Evolutionary conservation across 2,113 vertebrate species (phyloP), one percentile per base, ranked within the genome.

Genomic region (Carlito syrichta): DNA sequence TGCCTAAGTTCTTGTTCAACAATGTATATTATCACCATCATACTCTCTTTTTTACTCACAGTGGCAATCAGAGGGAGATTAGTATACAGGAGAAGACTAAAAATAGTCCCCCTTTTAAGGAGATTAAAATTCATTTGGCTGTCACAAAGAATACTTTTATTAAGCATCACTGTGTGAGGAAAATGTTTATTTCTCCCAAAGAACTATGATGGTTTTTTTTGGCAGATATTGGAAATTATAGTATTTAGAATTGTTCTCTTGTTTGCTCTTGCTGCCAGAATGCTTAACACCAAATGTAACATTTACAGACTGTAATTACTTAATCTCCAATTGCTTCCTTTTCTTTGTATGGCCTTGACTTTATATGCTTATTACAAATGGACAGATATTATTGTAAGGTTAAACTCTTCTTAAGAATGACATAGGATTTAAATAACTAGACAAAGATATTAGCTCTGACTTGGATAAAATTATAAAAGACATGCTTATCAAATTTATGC

Each of bases 201-300:
- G 60, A 96, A 83, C 50, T 82, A 93, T 20, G 83, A 25, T 78
- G 38, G 82, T 96, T 96, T 93, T 63, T 85, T 90, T 89, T 96
- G 95, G 94, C 93, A 97, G 73, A 96, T 97, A 96, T 81, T 96
- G 71, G 68, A 97, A 96, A 96, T 98, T 96, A 96, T 50, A 97
- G 89, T 89, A 63, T 94, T 97, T 89, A 95, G 93, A 66, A 79
- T 60, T n/a, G 17, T 94, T 94, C 77, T 82, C 66, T 76, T 97
- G 56, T 96, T 94, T 96, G n/a, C 71, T 92, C 66, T 94, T 89
- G 82, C 86, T 94, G 86, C 68, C 83, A 94, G 77, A 86, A 89
- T 74, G 68, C 81, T 89, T 52, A 93, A 52, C 84, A 93, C 66
- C 78, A 90, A 89, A 86, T 76, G 62, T 58, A 93, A 74, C 83